A percentile compares a stretch with the other conserved stretches of the same genome.
Evolutionary conservation across 1,140 invertebrate genomes (phyloP).

Genomic region (Drosophila sproati): DNA sequence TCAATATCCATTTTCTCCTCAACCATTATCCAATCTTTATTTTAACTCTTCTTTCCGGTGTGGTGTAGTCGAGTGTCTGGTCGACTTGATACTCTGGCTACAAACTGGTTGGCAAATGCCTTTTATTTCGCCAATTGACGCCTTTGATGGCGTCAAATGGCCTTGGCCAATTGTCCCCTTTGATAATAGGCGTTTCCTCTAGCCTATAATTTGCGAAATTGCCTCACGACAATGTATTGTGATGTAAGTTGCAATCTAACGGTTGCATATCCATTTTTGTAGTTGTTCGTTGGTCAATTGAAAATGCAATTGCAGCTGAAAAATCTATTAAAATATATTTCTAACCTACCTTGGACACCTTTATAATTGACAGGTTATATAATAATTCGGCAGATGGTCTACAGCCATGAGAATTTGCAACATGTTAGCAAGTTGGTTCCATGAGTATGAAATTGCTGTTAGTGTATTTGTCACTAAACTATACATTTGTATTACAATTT

Average conservation of each 20-base stretch:
- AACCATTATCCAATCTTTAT: background rate
- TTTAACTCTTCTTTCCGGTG: background rate
- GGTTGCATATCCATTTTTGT: slow-evolving; percentile 4
- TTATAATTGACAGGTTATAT: background rate
- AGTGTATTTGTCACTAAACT: too few relatives aligned
- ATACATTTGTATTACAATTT: too few relatives aligned
- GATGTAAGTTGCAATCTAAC: slow-evolving; percentile 19
- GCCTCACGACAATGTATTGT: slow-evolving; percentile 45
- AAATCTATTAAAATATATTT: background rate
- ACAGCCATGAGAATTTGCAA: background rate
- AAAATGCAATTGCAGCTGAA: background rate
- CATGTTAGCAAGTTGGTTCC: too few relatives aligned
- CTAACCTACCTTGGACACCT: background rate
- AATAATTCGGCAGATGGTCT: background rate
- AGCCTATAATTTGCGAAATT: slow-evolving; percentile 76
- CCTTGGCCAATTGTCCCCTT: slow-evolving; percentile 39
- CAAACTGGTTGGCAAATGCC: slow-evolving; percentile 68
- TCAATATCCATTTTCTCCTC: slow-evolving; percentile 52
- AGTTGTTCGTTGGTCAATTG: slow-evolving; percentile 2
- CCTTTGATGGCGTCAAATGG: slow-evolving; percentile 20
- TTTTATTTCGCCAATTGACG: slow-evolving; percentile 67
- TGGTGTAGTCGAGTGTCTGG: slow-evolving; percentile 3
- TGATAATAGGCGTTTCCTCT: slow-evolving; percentile 23
- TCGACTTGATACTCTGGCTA: slow-evolving; percentile 62
- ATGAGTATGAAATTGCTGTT: too few relatives aligned